Evolutionary conservation across 2,113 vertebrate genomes (phyloP).

Genomic region (Gorsachius goisagi): DNA sequence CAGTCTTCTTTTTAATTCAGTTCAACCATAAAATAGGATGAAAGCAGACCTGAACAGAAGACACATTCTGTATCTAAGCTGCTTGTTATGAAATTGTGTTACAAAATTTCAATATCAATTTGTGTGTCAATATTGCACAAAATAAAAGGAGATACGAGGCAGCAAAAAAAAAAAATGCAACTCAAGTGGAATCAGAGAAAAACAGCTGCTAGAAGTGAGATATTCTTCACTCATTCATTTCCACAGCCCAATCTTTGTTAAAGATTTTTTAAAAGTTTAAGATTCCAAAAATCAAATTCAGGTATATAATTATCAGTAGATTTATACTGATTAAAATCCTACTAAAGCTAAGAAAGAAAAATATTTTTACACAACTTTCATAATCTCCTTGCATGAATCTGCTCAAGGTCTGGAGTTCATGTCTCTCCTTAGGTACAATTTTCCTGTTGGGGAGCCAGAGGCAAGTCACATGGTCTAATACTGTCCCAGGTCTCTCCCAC

Average conservation of each 20-base stretch:
- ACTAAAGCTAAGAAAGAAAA: background rate
- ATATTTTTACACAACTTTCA: background rate
- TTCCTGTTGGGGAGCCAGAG: background rate
- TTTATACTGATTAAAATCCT: background rate
- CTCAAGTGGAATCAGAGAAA: background rate
- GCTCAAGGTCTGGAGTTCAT: background rate
- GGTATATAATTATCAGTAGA: background rate
- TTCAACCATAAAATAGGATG: conserved; percentile 23
- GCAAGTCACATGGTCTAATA: background rate
- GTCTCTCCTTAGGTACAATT: background rate
- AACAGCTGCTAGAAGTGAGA: background rate
- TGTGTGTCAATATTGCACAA: conserved; percentile 1
- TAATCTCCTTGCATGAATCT: background rate
- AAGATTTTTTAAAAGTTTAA: background rate
- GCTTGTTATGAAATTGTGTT: background rate
- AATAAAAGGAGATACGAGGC: background rate
- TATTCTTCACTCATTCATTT: background rate
- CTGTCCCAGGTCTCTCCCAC: background rate
- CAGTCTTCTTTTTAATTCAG: conserved; percentile 7
- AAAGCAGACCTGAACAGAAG: conserved; percentile 9
- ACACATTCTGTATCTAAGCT: background rate
- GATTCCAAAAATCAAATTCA: background rate
- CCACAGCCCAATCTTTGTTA: background rate
- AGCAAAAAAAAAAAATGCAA: background rate
- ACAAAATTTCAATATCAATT: background rate